Conservation (phyloP, 2,797 vertebrate genomes). For the Siniperca obscura region DNA sequence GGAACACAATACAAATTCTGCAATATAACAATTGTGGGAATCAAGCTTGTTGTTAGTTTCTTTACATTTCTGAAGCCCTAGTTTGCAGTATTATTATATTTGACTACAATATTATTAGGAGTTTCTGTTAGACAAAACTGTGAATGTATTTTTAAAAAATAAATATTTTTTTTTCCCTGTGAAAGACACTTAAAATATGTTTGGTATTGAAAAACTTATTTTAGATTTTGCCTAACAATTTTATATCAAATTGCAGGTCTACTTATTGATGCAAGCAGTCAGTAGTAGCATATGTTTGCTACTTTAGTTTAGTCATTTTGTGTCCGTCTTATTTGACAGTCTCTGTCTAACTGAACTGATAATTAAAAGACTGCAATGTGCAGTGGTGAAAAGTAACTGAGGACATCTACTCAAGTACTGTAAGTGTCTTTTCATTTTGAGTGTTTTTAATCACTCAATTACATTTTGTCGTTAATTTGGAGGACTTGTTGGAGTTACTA, state of each 20-base stretch:
- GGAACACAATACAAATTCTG: background rate
- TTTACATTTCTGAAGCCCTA: background rate
- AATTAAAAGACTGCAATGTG: background rate
- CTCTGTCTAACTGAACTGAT: too few relatives aligned
- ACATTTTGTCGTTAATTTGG: too few relatives aligned
- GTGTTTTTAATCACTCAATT: too few relatives aligned
- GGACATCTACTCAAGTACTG: background rate
- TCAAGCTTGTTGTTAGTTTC: background rate
- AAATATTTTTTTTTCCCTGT: background rate
- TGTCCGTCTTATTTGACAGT: background rate
- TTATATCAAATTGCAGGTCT: background rate
- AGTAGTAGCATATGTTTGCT: background rate
- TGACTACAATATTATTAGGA: background rate
- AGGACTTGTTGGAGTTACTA: too few relatives aligned
- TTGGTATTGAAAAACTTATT: background rate
- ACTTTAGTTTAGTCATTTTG: conserved; percentile 5
- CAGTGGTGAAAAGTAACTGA: background rate
- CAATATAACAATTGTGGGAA: background rate
- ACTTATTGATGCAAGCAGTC: background rate
- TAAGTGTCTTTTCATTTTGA: background rate
- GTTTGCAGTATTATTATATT: background rate
- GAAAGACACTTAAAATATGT: background rate
- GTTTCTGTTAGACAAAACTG: background rate
- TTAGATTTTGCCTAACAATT: background rate
- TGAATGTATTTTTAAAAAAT: background rate